These are phyloP conservation scores for Parotocinclus haroldoi DNA, from an alignment of 2,797 vertebrate species.

Conservation along the genomic window DNA sequence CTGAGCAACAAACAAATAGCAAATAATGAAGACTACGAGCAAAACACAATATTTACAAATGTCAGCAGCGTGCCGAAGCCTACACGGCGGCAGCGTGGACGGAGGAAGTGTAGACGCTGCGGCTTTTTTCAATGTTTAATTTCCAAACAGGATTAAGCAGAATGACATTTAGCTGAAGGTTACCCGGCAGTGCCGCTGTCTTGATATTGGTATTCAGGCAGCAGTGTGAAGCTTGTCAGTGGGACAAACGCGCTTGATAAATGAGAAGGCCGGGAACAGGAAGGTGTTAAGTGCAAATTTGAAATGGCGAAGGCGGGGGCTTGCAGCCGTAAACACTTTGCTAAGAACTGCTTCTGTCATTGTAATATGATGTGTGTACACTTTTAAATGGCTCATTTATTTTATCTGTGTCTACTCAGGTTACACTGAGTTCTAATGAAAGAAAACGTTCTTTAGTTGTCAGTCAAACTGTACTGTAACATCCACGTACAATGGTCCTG, in stretches of 20 bases:
- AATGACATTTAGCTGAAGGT: constrained; percentile 88
- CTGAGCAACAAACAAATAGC: constrained; percentile 54
- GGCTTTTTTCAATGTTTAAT: constrained; percentile 85
- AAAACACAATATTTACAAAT: constrained; percentile 73
- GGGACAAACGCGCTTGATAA: constrained; percentile 84
- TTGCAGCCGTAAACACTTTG: constrained; percentile 30
- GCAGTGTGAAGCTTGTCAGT: constrained; percentile 77
- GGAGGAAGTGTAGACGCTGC: constrained; percentile 66
- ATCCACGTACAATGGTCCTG: too few species aligned
- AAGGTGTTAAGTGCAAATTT: constrained; percentile 84
- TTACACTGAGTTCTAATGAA: neutral
- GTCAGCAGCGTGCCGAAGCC: constrained; percentile 62
- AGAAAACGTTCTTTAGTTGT: constrained; percentile 10
- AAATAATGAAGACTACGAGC: constrained; percentile 53
- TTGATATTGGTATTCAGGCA: constrained; percentile 85
- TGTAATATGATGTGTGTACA: constrained; percentile 29
- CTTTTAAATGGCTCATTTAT: constrained; percentile 21
- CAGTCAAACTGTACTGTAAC: constrained; percentile 23
- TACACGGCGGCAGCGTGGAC: constrained; percentile 42
- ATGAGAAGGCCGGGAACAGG: constrained; percentile 78
- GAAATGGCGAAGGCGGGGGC: constrained; percentile 55
- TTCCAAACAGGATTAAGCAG: constrained; percentile 88
- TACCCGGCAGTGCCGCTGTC: constrained; percentile 77
- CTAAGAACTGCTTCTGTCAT: constrained; percentile 28
- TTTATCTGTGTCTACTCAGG: constrained; percentile 1